Conservation (phyloP, 2,797 vertebrate species). For the Ptychobarbus kaznakovi region DNA sequence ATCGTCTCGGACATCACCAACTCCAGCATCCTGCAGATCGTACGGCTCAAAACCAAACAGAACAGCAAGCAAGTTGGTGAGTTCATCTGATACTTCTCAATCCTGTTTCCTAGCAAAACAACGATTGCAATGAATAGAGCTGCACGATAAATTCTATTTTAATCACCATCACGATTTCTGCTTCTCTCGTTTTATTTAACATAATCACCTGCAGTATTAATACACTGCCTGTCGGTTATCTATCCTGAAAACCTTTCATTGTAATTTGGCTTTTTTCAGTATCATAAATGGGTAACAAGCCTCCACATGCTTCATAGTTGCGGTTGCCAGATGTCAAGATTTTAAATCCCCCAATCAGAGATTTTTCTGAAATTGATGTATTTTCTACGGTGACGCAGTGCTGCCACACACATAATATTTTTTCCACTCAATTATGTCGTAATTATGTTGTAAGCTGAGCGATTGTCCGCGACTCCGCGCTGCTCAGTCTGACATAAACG, state of each 20-base stretch:
- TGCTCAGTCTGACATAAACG: no score
- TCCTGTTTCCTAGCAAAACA: neutral
- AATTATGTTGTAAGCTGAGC: no score
- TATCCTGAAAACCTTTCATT: neutral
- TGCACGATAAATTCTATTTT: neutral
- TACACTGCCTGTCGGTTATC: neutral
- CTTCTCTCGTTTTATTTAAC: neutral
- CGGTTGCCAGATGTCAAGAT: neutral
- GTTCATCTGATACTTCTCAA: conserved; percentile 55
- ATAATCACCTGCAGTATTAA: neutral
- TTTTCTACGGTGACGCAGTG: no score
- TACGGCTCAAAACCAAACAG: conserved; percentile 96
- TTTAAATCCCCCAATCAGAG: neutral
- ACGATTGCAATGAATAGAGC: neutral
- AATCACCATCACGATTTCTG: neutral
- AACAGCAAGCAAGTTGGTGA: conserved; percentile 97
- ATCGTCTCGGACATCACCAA: conserved; percentile 91
- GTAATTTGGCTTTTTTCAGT: neutral
- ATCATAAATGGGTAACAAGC: neutral
- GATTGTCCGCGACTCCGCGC: no score
- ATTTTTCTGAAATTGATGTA: neutral
- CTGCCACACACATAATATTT: no score
- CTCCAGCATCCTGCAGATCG: conserved; percentile 95
- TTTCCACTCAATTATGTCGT: no score
- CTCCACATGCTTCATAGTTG: neutral